A percentile compares a stretch with the other conserved stretches of the same genome.
Evolutionary conservation across 1,140 invertebrate genomes (phyloP).

Genomic region (Calliopsis andreniformis): DNA sequence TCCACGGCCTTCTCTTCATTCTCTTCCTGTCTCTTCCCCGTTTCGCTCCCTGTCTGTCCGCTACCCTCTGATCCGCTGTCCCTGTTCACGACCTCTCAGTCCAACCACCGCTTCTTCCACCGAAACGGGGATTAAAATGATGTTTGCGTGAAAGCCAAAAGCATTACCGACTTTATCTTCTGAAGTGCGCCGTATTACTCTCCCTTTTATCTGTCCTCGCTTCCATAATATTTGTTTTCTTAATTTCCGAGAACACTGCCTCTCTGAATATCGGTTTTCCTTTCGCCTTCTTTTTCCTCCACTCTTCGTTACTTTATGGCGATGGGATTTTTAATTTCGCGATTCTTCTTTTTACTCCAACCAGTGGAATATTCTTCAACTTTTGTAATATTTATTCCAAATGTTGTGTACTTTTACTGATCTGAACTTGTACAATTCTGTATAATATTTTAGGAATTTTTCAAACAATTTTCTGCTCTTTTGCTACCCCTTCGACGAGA

Average conservation of each 20-base stretch:
- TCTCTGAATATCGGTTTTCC: slow-evolving; percentile 4
- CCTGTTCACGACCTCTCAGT: slow-evolving; percentile 69
- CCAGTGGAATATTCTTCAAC: too few species aligned
- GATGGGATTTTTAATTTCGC: slow-evolving; percentile 10
- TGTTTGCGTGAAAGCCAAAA: slow-evolving; percentile 82
- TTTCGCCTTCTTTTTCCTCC: not conserved
- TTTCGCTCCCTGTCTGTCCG: slow-evolving; percentile 38
- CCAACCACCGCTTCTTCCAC: slow-evolving; percentile 55
- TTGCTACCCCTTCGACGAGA: too few species aligned
- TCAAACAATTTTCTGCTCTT: too few species aligned
- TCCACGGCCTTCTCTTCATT: slow-evolving; percentile 38
- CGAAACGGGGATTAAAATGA: slow-evolving; percentile 81
- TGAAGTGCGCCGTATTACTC: slow-evolving; percentile 77
- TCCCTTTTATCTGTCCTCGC: slow-evolving; percentile 78
- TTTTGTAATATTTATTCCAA: too few species aligned
- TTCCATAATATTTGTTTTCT: slow-evolving; percentile 67
- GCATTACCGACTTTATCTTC: slow-evolving; percentile 81
- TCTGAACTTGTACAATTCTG: too few species aligned
- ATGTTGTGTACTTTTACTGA: too few species aligned
- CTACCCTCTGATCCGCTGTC: slow-evolving; percentile 28
- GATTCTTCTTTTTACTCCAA: too few species aligned
- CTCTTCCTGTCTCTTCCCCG: slow-evolving; percentile 8
- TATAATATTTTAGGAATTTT: too few species aligned
- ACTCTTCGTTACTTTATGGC: not conserved
- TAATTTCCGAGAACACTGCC: slow-evolving; percentile 57